Conservation (phyloP, 2,797 vertebrate species). For the Hemibagrus guttatus region DNA sequence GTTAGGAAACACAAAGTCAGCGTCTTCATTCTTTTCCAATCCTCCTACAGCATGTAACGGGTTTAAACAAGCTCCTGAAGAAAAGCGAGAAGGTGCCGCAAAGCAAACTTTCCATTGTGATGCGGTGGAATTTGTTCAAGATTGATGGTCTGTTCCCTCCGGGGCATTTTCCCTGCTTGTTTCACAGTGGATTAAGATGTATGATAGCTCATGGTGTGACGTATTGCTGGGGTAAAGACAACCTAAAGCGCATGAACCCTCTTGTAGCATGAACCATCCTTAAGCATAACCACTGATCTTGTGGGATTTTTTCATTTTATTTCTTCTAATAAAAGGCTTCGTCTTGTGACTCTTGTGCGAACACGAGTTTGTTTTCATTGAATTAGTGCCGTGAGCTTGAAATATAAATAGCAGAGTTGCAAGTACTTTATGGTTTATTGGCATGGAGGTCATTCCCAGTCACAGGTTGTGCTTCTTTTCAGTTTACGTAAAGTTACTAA, state of each 20-base stretch:
- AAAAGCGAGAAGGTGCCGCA: conserved; percentile 45
- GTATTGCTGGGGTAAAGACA: conserved; percentile 22
- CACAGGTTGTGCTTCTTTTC: conserved; percentile 16
- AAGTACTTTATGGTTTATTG: not conserved
- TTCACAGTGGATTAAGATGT: conserved; percentile 37
- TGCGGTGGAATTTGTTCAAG: conserved; percentile 64
- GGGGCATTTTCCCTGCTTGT: conserved; percentile 45
- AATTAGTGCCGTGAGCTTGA: conserved; percentile 16
- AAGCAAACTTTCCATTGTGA: conserved; percentile 70
- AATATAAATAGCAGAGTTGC: conserved; percentile 25
- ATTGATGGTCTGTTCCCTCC: conserved; percentile 58
- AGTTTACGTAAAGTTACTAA: not conserved
- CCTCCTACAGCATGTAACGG: conserved; percentile 6
- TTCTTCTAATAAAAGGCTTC: conserved; percentile 1
- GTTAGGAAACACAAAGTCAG: conserved; percentile 60
- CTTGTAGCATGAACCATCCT: conserved; percentile 28
- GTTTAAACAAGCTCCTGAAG: conserved; percentile 63
- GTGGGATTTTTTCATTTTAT: conserved; percentile 30
- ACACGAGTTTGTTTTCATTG: conserved; percentile 40
- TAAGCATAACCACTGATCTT: conserved; percentile 11
- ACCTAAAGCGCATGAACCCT: conserved; percentile 27
- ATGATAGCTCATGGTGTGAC: conserved; percentile 6
- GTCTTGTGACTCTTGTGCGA: conserved; percentile 45
- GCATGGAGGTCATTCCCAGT: not conserved
- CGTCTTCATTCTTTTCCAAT: conserved; percentile 34